phyloP scores from a whole-genome alignment of 2,113 vertebrate species.

The Catharus minimus region DNA sequence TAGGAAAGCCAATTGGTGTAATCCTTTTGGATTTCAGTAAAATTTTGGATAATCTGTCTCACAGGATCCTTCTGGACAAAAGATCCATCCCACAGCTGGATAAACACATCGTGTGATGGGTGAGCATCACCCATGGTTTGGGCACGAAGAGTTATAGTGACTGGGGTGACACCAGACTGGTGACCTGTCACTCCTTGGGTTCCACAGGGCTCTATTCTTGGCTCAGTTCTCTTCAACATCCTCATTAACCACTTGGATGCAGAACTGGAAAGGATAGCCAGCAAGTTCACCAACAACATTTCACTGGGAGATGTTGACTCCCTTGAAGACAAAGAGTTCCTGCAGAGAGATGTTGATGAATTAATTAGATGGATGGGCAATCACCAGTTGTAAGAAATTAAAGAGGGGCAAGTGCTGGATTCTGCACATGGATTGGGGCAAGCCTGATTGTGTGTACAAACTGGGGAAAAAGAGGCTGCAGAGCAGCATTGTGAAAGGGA shows the following conservation, averaged over 20 bases:
- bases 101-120: accelerated
- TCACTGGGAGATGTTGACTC: neutral
- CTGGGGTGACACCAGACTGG: neutral
- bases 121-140: neutral
- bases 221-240: neutral
- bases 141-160: neutral
- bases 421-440: neutral
- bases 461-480: neutral
- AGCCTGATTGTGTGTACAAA: neutral
- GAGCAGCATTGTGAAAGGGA: neutral
- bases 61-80: neutral
- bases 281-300: accelerated
- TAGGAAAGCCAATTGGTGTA: neutral
- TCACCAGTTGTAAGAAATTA: neutral
- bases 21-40: neutral
- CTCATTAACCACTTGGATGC: neutral
- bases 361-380: neutral
- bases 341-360: neutral
- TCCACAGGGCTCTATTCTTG: neutral
- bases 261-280: neutral
- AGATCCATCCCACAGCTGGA: neutral
- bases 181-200: no score
- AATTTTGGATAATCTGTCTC: neutral
- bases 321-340: neutral
- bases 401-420: neutral